A percentile compares a stretch with the other conserved stretches of the same genome.
Evolutionary conservation across 2,113 vertebrate species (phyloP).

Genomic region (Deroptyus accipitrinus): DNA sequence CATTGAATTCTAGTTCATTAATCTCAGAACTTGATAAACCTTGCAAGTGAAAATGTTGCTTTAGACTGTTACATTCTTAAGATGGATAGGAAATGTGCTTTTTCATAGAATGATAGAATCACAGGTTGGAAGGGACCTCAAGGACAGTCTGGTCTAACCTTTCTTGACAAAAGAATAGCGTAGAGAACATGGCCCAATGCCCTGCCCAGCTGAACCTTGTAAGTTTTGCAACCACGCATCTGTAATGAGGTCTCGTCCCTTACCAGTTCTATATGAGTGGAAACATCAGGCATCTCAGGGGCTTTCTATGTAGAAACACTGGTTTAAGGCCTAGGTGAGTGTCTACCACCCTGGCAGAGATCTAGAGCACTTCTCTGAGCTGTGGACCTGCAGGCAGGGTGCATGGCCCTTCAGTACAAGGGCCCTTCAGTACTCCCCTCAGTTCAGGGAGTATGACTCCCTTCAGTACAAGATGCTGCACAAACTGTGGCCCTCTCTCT

Average conservation of each 20-base stretch:
- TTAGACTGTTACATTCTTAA: neutral
- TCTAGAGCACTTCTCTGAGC: neutral
- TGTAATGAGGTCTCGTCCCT: neutral
- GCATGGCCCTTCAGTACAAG: neutral
- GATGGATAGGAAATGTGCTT: neutral
- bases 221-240: neutral
- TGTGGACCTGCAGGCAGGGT: neutral
- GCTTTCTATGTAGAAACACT: neutral
- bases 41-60: neutral
- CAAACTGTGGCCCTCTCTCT: neutral
- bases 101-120: neutral
- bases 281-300: neutral
- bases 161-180: neutral
- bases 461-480: neutral
- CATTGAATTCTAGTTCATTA: neutral
- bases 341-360: neutral
- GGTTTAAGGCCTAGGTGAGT: neutral
- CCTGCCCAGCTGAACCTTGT: neutral
- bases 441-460: neutral
- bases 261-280: neutral
- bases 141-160: neutral
- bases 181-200: neutral
- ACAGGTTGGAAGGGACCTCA: neutral
- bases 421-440: too few species aligned
- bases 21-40: neutral